Evolutionary conservation across 2,113 vertebrate species (phyloP).

Genomic region (Microtus oregoni): DNA sequence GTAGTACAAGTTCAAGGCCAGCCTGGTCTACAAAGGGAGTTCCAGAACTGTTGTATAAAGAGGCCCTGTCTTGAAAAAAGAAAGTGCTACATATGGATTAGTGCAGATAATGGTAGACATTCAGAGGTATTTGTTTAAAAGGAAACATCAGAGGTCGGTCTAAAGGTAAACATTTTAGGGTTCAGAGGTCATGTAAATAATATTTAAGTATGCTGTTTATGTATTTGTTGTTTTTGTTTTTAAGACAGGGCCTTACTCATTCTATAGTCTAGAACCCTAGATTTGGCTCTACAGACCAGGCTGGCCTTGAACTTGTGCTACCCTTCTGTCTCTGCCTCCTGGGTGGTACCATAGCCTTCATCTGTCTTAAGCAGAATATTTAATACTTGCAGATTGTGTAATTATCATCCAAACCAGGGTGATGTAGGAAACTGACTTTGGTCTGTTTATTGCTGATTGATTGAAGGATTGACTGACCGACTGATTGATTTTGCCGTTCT

Average conservation of each 20-base stretch:
- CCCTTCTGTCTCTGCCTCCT: background rate
- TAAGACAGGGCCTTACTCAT: background rate
- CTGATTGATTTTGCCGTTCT: no score
- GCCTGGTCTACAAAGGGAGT: background rate
- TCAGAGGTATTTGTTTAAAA: background rate
- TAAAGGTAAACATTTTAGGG: conserved; percentile 18
- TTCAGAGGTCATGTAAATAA: background rate
- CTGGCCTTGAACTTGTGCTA: background rate
- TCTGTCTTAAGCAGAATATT: background rate
- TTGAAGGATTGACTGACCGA: background rate
- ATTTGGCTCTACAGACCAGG: background rate
- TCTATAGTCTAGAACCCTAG: background rate
- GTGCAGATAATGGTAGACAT: background rate
- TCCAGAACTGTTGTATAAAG: background rate
- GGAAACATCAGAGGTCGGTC: background rate
- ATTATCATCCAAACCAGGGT: background rate
- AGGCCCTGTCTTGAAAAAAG: background rate
- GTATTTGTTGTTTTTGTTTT: background rate
- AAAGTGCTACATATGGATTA: background rate
- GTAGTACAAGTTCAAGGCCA: background rate
- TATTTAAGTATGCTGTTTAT: background rate
- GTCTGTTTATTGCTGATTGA: background rate
- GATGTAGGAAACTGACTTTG: background rate
- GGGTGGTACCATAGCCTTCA: no score
- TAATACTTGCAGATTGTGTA: background rate